Evolutionary conservation across 2,113 vertebrate species (phyloP).

Genomic region (Paradoxurus hermaphroditus): DNA sequence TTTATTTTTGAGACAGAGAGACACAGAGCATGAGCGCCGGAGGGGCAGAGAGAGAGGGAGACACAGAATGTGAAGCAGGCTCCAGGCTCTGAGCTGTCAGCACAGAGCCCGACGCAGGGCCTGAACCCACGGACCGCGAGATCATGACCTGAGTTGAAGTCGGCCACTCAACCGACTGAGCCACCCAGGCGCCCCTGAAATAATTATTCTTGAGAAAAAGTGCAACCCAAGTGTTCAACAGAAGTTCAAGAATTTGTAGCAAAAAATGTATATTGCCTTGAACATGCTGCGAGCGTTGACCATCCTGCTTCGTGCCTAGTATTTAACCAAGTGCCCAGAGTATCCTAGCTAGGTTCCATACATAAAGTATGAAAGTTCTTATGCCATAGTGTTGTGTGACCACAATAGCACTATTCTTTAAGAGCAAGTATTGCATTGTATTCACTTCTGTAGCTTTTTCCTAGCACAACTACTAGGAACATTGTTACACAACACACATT

Average conservation of each 20-base stretch:
- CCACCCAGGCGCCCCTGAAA: too few species aligned
- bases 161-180: too few species aligned
- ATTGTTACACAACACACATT: neutral
- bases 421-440: neutral
- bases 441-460: neutral
- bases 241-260: neutral
- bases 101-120: too few species aligned
- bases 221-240: neutral
- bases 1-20: too few species aligned
- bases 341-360: neutral
- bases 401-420: neutral
- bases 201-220: neutral
- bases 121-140: too few species aligned
- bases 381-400: neutral
- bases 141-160: too few species aligned
- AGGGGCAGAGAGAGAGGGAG: too few species aligned
- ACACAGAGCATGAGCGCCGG: too few species aligned
- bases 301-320: neutral
- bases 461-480: neutral
- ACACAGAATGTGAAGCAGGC: too few species aligned
- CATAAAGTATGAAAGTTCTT: neutral
- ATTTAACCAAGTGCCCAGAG: neutral
- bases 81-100: too few species aligned
- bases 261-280: neutral
- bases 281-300: neutral